phyloP scores from a whole-genome alignment of 2,888 invertebrate genomes.

The Leptogaster cylindrica region DNA sequence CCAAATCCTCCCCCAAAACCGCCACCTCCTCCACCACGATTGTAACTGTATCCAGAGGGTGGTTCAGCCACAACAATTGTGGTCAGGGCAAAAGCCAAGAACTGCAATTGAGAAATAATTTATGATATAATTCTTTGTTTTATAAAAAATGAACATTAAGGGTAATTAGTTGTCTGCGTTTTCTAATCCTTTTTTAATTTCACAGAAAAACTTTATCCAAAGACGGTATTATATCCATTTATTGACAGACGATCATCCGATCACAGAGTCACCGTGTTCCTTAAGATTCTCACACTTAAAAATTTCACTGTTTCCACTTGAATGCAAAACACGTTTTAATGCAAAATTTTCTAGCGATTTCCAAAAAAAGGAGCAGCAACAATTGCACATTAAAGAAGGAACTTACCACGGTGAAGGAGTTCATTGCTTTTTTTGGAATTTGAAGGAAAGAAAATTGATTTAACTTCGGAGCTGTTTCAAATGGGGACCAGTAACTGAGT shows the following conservation, averaged over 20 bases:
- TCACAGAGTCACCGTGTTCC: not conserved
- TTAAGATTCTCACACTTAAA: not conserved
- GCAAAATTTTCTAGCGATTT: no score
- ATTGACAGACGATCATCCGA: not conserved
- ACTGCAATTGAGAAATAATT: slow-evolving; percentile 65
- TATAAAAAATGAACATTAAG: no score
- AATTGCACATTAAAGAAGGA: slow-evolving; percentile 6
- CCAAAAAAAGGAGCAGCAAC: no score
- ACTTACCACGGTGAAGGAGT: slow-evolving; percentile 64
- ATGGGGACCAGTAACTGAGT: slow-evolving; percentile 63
- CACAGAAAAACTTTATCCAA: no score
- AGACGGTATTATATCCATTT: slow-evolving; percentile 8
- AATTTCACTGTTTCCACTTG: slow-evolving; percentile 19
- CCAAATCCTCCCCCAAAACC: slow-evolving; percentile 60
- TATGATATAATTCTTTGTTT: not conserved
- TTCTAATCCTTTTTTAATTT: no score
- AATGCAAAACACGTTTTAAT: no score
- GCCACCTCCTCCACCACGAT: slow-evolving; percentile 68
- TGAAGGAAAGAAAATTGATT: slow-evolving; percentile 47
- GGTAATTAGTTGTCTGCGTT: no score
- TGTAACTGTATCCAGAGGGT: slow-evolving; percentile 78
- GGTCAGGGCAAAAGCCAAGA: slow-evolving; percentile 82
- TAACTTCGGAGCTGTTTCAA: slow-evolving; percentile 60
- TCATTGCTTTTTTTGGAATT: slow-evolving; percentile 63
- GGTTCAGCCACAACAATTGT: slow-evolving; percentile 77